Conservation (phyloP, 2,797 vertebrate genomes). For the Hydrocynus forskahlii region DNA sequence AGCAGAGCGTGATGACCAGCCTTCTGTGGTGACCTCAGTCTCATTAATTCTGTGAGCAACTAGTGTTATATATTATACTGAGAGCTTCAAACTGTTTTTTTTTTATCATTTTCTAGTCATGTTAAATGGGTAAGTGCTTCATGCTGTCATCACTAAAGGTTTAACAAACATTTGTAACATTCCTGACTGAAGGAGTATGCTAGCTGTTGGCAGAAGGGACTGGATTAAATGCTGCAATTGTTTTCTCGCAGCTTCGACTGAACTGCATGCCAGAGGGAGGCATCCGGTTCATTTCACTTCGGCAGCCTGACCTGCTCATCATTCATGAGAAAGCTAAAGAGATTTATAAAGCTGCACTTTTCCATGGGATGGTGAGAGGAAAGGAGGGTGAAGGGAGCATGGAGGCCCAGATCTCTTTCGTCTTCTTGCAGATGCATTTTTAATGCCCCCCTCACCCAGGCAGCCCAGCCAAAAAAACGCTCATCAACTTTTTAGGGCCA, state of each 20-base stretch:
- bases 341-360: slow-evolving; percentile 47
- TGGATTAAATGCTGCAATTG: not conserved
- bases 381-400: slow-evolving; percentile 38
- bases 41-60: not conserved
- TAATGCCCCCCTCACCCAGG: slow-evolving; percentile 51
- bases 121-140: not conserved
- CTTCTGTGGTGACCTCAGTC: not conserved
- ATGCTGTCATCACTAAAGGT: not conserved
- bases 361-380: slow-evolving; percentile 18
- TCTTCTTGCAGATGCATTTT: slow-evolving; percentile 59
- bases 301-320: not conserved
- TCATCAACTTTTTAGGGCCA: slow-evolving; percentile 56
- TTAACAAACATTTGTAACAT: not conserved
- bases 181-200: not conserved
- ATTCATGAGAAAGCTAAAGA: slow-evolving; percentile 24
- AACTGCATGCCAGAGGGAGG: not conserved
- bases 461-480: slow-evolving; percentile 44
- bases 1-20: not conserved
- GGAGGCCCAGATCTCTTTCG: slow-evolving; percentile 54
- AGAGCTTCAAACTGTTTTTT: not conserved
- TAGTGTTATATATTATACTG: not conserved
- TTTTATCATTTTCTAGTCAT: not conserved
- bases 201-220: not conserved
- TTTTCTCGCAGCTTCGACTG: slow-evolving; percentile 7
- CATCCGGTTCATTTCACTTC: not conserved